Percentiles rank a stretch among this genome's conserved stretches.
Evolutionary conservation across 64 coral and sea anemone genomes (phyloP).

Genomic region (Porites australiensis): DNA sequence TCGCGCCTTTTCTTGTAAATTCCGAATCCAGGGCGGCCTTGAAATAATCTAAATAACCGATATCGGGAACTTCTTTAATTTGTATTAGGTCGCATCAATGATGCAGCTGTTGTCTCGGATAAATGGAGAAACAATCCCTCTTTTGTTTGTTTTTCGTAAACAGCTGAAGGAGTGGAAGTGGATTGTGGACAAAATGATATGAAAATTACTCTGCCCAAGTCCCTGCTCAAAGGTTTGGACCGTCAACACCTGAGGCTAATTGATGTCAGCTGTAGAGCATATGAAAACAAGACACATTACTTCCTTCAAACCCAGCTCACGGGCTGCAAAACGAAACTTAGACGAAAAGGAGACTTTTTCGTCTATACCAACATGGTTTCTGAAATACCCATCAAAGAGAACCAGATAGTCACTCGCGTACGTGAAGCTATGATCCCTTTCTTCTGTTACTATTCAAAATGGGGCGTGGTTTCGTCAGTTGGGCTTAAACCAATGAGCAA

Average conservation of each 20-base stretch:
- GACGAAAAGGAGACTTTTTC: slow-evolving; percentile 63
- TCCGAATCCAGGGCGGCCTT: too few relatives aligned
- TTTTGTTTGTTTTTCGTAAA: slow-evolving; percentile 2
- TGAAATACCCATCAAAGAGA: background rate
- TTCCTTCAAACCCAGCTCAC: slow-evolving; percentile 64
- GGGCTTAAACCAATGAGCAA: slow-evolving; percentile 13
- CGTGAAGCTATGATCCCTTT: slow-evolving; percentile 50
- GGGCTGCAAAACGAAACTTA: slow-evolving; percentile 69
- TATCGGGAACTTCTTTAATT: too few relatives aligned
- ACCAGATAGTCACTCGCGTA: slow-evolving; percentile 45
- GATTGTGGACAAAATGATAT: slow-evolving; percentile 78
- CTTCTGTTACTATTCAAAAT: slow-evolving; percentile 57
- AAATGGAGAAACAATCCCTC: background rate
- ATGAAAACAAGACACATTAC: slow-evolving; percentile 81
- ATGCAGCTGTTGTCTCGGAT: too few relatives aligned
- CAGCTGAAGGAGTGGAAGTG: slow-evolving; percentile 83
- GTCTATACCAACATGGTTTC: slow-evolving; percentile 90
- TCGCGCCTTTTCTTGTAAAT: too few relatives aligned
- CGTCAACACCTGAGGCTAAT: slow-evolving; percentile 73
- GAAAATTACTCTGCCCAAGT: slow-evolving; percentile 81
- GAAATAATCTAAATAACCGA: too few relatives aligned
- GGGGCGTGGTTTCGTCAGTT: slow-evolving; percentile 50
- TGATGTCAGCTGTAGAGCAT: slow-evolving; percentile 69
- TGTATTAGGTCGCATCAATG: too few relatives aligned
- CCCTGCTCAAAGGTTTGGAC: slow-evolving; percentile 71